phyloP scores from a whole-genome alignment of 2,797 vertebrate genomes.

The Acanthurus tractus region DNA sequence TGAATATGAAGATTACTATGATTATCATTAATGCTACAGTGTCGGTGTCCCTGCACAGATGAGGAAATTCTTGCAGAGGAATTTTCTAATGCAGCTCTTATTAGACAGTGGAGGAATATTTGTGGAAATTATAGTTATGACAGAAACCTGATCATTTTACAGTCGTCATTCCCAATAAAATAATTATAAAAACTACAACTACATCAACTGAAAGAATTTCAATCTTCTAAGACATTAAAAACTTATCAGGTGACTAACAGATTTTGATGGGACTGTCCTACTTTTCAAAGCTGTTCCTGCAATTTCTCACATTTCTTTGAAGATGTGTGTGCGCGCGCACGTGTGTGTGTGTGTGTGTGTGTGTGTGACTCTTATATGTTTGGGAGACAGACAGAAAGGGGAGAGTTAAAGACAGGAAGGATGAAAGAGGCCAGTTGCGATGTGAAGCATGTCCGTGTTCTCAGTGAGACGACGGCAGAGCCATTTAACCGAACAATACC shows the following conservation, averaged over 20 bases:
- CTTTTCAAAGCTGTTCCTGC: background rate
- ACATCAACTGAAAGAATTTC: background rate
- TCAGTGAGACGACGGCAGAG: slow-evolving; percentile 18
- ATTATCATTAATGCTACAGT: background rate
- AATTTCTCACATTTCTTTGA: slow-evolving; percentile 9
- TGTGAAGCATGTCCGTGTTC: slow-evolving; percentile 44
- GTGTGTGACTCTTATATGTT: no score
- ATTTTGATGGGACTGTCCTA: background rate
- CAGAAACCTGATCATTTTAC: background rate
- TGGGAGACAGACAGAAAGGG: background rate
- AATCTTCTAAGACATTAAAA: background rate
- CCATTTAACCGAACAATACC: slow-evolving; percentile 31
- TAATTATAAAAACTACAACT: background rate
- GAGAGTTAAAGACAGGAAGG: slow-evolving; percentile 5
- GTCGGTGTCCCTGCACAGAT: background rate
- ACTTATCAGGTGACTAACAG: background rate
- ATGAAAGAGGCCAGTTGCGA: slow-evolving; percentile 19
- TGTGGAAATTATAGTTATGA: background rate
- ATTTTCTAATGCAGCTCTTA: background rate
- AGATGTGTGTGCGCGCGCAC: background rate
- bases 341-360: background rate
- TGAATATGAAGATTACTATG: no score
- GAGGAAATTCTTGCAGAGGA: background rate
- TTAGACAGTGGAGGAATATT: background rate
- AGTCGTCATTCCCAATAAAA: background rate